Base-by-base conservation (phyloP, 2,113 vertebrate genomes). In the Dunckerocampus dactyliophorus region DNA sequence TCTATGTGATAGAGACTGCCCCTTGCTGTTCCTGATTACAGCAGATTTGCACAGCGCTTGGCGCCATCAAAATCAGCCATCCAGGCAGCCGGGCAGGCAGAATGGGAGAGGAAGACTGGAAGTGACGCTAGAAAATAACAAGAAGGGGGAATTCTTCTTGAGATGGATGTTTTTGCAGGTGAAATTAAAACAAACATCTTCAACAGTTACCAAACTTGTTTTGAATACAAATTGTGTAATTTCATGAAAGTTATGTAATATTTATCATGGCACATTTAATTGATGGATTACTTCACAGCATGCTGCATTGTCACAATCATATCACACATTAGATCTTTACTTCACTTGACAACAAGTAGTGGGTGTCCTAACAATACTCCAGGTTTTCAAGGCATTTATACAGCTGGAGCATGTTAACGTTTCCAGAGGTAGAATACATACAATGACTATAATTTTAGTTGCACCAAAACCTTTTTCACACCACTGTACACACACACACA, bases 11-110 rank as follows among this genome's bases (percentile, higher is more conserved):
- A 91, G 84, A 88, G 85, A 81, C 86, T 88, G 84, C 84, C 82
- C 86, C 85, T 79, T 65, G 62, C 82, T 82, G 87, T 88, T 91
- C 88, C 90, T 91, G 90, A 90, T 90, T 89, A 89, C 68, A 72
- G 84, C 82, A 81, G 71, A 82, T 86, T 81, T 77, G 67, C 79
- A 75, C 73, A 82, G 79, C 43, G 49, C 81, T 86, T 91, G 90
- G 91, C 91, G 90, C 90, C 91, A 89, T 88, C 77, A 74, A 63
- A 84, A 85, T 84, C 82, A 84, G 87, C 87, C 77, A 79, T 82
- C 83, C 87, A 87, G 88, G 75, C 89, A 77, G 83, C 83, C 68
- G 59, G 76, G 77, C 79, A 84, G 75, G 82, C 77, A 87, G 89
- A 87, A 86, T 70, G 86, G 62, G 76, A 84, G 68, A 87, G 88